phyloP scores from a whole-genome alignment of 2,888 invertebrate species.

The Hartigia nigra region DNA sequence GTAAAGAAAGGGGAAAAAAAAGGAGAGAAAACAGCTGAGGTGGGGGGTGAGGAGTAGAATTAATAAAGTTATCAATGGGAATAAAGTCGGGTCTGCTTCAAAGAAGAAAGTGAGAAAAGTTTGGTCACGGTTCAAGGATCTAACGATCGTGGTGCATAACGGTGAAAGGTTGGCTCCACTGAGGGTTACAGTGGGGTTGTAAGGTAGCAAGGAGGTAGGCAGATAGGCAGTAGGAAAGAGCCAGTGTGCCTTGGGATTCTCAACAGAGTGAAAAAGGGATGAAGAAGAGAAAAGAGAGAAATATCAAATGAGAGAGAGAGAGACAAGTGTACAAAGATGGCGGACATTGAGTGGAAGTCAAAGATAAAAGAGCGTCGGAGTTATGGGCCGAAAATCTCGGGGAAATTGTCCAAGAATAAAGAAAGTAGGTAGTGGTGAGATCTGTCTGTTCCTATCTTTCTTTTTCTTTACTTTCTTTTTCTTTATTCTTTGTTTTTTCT shows the following conservation, averaged over 20 bases:
- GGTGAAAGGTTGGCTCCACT: too few relatives aligned
- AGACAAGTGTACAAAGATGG: conserved; percentile 18
- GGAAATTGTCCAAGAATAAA: conserved; percentile 23
- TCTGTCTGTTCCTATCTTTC: neutral
- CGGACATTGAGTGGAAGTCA: conserved; percentile 22
- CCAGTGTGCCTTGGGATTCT: too few relatives aligned
- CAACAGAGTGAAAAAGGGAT: too few relatives aligned
- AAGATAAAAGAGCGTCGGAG: conserved; percentile 21
- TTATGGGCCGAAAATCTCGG: conserved; percentile 21
- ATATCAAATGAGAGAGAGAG: neutral
- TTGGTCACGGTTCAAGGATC: conserved; percentile 22
- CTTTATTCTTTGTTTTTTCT: neutral
- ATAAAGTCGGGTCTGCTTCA: conserved; percentile 19
- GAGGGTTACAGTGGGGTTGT: too few relatives aligned
- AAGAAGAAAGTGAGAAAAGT: conserved; percentile 22
- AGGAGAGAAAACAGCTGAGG: neutral
- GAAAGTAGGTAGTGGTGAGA: conserved; percentile 4
- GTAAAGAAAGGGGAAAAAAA: too few relatives aligned
- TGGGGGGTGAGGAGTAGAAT: conserved; percentile 11
- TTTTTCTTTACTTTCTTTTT: neutral
- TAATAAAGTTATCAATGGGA: conserved; percentile 24
- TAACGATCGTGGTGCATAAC: conserved; percentile 12
- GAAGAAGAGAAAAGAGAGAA: neutral
- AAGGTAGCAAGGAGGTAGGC: too few relatives aligned
- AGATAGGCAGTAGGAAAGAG: too few relatives aligned